phyloP scores from a whole-genome alignment of 2,113 vertebrate species.

The Cynopterus brachyotis region DNA sequence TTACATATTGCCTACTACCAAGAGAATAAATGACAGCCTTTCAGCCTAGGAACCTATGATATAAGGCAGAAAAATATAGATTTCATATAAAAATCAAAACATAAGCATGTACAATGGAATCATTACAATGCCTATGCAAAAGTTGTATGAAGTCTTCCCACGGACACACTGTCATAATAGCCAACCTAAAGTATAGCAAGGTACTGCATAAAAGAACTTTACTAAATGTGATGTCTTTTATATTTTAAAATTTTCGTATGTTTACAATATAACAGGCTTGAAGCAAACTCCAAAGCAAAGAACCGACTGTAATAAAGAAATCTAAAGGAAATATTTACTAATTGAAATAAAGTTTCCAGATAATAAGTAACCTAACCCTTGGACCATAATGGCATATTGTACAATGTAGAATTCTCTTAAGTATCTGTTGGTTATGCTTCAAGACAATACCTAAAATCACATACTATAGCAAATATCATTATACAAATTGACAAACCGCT shows the following conservation, averaged over 20 bases:
- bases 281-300: background rate
- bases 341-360: background rate
- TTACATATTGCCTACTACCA: background rate
- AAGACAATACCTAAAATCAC: constrained; percentile 33
- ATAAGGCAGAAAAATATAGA: constrained; percentile 6
- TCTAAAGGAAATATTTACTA: background rate
- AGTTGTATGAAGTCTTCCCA: background rate
- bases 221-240: background rate
- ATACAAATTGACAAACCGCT: background rate
- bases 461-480: background rate
- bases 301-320: background rate
- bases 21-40: background rate
- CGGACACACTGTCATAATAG: background rate
- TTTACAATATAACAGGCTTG: background rate
- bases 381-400: background rate
- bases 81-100: constrained; percentile 25
- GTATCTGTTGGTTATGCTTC: background rate
- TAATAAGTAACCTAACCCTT: background rate
- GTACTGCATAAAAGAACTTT: background rate
- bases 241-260: constrained; percentile 11
- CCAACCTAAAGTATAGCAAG: background rate
- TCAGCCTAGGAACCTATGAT: background rate
- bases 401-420: constrained; percentile 2
- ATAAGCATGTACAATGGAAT: background rate
- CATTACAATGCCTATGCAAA: background rate